Evolutionary conservation across 2,113 vertebrate species (phyloP).

Genomic region (Microcebus griseorufus): DNA sequence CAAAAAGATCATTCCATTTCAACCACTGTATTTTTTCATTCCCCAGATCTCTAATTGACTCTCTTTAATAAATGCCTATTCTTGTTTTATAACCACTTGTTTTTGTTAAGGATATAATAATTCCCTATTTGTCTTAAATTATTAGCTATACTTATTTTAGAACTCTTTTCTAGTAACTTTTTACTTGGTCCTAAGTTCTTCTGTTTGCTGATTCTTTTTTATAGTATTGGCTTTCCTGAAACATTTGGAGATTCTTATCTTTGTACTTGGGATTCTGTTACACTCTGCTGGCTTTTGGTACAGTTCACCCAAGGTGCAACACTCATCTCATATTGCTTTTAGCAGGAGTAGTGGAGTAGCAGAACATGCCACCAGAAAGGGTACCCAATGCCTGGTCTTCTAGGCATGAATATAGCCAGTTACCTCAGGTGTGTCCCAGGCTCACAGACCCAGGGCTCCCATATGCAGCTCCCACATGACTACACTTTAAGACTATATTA

Average conservation of each 20-base stretch:
- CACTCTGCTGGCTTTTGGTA: neutral
- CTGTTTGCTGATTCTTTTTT: conserved; percentile 37
- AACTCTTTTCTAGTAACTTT: conserved; percentile 19
- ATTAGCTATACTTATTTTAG: conserved; percentile 27
- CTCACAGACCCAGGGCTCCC: neutral
- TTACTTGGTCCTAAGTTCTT: conserved; percentile 23
- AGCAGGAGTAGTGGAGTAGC: neutral
- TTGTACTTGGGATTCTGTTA: conserved; percentile 23
- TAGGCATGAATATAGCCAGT: neutral
- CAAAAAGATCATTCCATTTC: conserved; percentile 16
- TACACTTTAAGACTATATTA: conserved; percentile 20
- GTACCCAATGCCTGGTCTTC: neutral
- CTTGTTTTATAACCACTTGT: conserved; percentile 22
- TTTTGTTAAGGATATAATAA: conserved; percentile 38
- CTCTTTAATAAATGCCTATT: neutral
- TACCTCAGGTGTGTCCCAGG: neutral
- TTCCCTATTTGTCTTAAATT: neutral
- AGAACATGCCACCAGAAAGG: neutral
- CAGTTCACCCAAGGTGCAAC: neutral
- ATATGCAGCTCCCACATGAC: neutral
- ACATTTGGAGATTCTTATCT: conserved; percentile 42
- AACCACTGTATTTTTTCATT: conserved; percentile 15
- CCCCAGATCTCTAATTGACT: neutral
- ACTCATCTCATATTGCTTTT: neutral
- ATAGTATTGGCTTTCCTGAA: conserved; percentile 22